A percentile compares a stretch with the other conserved stretches of the same genome.
Evolutionary conservation across 2,797 vertebrate species (phyloP).

Genomic region (Paedocypris micromegethes): DNA sequence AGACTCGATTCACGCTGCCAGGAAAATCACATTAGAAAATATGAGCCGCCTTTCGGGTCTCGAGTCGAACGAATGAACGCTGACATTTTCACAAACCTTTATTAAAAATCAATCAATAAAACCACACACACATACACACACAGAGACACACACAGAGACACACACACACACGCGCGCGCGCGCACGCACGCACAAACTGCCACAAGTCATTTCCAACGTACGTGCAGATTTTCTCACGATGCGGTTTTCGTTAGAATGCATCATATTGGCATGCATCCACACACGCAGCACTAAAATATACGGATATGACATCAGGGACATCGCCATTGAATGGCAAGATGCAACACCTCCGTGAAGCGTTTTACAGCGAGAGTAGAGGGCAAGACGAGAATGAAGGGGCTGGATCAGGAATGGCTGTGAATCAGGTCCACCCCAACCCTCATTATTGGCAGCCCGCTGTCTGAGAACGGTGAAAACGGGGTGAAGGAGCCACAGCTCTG

Average conservation of each 20-base stretch:
- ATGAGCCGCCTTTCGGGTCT: constrained; percentile 32
- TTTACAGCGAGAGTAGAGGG: constrained; percentile 28
- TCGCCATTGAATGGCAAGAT: constrained; percentile 20
- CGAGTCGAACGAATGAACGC: too few species aligned
- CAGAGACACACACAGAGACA: too few species aligned
- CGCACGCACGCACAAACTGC: too few species aligned
- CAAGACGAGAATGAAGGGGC: constrained; percentile 21
- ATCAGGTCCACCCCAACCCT: constrained; percentile 42
- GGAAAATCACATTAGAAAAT: constrained; percentile 42
- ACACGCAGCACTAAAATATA: too few species aligned
- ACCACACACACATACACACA: too few species aligned
- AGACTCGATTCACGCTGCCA: constrained; percentile 15
- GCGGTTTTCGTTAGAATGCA: too few species aligned
- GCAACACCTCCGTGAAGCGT: constrained; percentile 31
- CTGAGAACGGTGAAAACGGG: constrained; percentile 21
- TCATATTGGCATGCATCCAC: too few species aligned
- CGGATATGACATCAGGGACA: not conserved
- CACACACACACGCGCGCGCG: too few species aligned
- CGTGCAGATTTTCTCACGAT: too few species aligned
- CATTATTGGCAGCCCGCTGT: constrained; percentile 38
- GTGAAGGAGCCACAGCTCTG: constrained; percentile 32
- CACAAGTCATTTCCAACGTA: too few species aligned
- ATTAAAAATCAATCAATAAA: too few species aligned
- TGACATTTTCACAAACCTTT: too few species aligned
- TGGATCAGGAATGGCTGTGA: constrained; percentile 39